Conservation (phyloP, 2,113 vertebrate genomes). For the Thymallus thymallus region DNA sequence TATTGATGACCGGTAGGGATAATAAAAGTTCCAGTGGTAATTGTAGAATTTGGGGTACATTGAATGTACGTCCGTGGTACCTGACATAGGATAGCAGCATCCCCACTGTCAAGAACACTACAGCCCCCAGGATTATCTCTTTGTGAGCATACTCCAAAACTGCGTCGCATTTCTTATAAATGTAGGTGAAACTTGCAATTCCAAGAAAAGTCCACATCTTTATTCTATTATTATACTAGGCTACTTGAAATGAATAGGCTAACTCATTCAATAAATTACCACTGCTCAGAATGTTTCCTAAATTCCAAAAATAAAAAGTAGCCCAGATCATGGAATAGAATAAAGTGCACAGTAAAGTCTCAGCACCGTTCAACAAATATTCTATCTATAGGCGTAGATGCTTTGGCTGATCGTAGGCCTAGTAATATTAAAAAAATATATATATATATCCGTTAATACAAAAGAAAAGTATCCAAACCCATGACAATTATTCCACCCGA, state of each 20-base stretch:
- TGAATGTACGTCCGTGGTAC: constrained; percentile 47
- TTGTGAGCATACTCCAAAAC: constrained; percentile 72
- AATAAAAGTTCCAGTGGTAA: constrained; percentile 71
- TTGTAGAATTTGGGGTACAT: constrained; percentile 52
- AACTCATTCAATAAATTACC: background rate
- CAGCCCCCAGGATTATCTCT: constrained; percentile 74
- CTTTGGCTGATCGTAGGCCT: too few species aligned
- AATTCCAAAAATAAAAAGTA: background rate
- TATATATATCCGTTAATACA: background rate
- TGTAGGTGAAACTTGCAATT: constrained; percentile 92
- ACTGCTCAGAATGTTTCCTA: background rate
- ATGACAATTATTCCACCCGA: background rate
- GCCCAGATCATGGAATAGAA: background rate
- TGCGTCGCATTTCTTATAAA: constrained; percentile 90
- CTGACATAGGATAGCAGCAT: constrained; percentile 76
- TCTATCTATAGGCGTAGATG: background rate
- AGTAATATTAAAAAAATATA: too few species aligned
- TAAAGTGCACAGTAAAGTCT: background rate
- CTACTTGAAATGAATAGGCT: constrained; percentile 6
- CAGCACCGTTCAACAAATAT: background rate
- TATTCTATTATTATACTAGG: background rate
- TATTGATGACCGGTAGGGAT: constrained; percentile 74
- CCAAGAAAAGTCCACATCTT: constrained; percentile 95
- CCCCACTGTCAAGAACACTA: constrained; percentile 75
- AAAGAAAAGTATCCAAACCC: constrained; percentile 15